Evolutionary conservation across 2,113 vertebrate species (phyloP), one percentile per base, ranked within the genome.

Genomic region (Bubalus kerabau): DNA sequence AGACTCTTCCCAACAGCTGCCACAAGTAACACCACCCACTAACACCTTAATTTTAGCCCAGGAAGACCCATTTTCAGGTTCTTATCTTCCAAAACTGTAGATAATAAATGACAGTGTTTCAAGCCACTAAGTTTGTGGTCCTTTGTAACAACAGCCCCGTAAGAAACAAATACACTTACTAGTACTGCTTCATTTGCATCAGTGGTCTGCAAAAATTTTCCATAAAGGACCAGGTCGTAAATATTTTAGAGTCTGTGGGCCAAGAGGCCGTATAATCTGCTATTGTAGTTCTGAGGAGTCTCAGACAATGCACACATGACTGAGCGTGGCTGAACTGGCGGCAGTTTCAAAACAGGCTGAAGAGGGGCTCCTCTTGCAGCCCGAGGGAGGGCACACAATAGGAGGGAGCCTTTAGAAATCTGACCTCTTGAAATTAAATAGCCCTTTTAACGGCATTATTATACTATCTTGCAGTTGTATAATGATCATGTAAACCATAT

Each of bases 291-390:
- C 32, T 36, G 5, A 80, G 54, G 24, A 32, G 64, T 13, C 78
- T 26, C 24, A 46, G 64, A 89, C 32, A 16, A 85, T n/a, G 21
- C 26, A 8, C 23, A 7, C 2, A 5, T 32, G 60, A 74, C 9
- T 5, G 23, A 82, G 60, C 14, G 0, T 40, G 23, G n/a, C 71
- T 3, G 0, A 11, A 36, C 1, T 23, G 26, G 43, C 2, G 1
- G 32, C 17, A 24, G 32, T 48, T 26, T 50, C 40, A 32, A 62
- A 81, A 57, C 7, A 43, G 26, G 15, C 36, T 80, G 57, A 62
- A 52, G 3, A 23, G 43, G 28, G 67, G 16, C 52, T 87, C 59
- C 30, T 36, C 59, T 24, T 21, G 5, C 13, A 89, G 21, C 48
- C 19, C 48, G 56, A 90, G 74, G 59, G 40, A 76, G 40, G 14